These are phyloP conservation scores for Peucedramus taeniatus DNA, from an alignment of 2,113 vertebrate species.

Conservation along the genomic window DNA sequence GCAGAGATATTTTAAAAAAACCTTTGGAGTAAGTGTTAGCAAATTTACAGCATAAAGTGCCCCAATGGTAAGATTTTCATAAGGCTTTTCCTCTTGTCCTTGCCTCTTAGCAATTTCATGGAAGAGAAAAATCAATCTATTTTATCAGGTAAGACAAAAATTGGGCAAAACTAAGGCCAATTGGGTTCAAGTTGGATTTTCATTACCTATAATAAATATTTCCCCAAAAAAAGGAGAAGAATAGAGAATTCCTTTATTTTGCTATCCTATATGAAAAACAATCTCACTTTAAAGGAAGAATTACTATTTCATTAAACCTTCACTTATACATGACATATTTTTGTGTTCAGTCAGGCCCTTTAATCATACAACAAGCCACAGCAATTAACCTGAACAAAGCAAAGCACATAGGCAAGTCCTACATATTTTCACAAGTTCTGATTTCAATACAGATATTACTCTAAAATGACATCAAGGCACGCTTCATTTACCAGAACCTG, in stretches of 20 bases:
- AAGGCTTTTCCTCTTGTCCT: not conserved
- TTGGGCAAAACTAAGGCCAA: not conserved
- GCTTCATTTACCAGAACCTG: not conserved
- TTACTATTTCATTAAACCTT: not conserved
- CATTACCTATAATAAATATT: not conserved
- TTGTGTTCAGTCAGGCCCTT: not conserved
- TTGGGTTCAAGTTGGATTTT: not conserved
- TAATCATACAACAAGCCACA: not conserved
- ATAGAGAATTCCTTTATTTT: not conserved
- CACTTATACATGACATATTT: not conserved
- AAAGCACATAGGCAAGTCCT: not conserved
- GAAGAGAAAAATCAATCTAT: not conserved
- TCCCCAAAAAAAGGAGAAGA: not conserved
- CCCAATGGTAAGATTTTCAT: not conserved
- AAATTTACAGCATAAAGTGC: not conserved
- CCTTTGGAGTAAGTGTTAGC: not conserved
- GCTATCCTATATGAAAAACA: not conserved
- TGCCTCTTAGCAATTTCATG: not conserved
- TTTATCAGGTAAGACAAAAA: not conserved
- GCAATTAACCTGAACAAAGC: constrained; percentile 12
- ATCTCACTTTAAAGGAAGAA: not conserved
- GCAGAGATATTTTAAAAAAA: not conserved
- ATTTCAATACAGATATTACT: not conserved
- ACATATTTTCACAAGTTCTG: not conserved
- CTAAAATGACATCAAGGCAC: not conserved